These are phyloP conservation scores for Thinocorus orbignyianus DNA, from an alignment of 2,113 vertebrate genomes.

Conservation along the genomic window DNA sequence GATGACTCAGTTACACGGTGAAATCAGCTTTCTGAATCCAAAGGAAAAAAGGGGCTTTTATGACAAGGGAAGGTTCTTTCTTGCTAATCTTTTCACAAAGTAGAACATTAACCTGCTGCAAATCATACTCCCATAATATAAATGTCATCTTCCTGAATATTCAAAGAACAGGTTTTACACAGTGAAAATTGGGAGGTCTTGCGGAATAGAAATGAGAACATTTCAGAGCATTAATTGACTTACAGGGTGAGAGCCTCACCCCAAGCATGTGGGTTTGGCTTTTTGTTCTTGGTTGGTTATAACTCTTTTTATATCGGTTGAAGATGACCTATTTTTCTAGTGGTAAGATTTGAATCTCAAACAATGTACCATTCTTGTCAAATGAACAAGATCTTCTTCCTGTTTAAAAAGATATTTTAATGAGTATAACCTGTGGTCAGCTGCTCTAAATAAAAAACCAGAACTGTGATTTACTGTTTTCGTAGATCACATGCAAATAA, in stretches of 20 bases:
- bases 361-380: neutral
- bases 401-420: neutral
- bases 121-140: neutral
- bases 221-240: slow-evolving; percentile 19
- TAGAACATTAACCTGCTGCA: neutral
- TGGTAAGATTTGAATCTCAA: neutral
- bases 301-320: neutral
- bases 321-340: slow-evolving; percentile 36
- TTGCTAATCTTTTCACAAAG: slow-evolving; percentile 21
- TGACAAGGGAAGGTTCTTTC: slow-evolving; percentile 1
- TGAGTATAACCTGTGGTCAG: neutral
- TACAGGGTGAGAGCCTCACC: neutral
- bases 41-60: neutral
- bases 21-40: slow-evolving; percentile 13
- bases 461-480: neutral
- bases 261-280: neutral
- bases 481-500: neutral
- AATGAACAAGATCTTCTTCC: neutral
- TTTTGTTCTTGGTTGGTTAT: slow-evolving; percentile 11
- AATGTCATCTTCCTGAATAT: slow-evolving; percentile 14
- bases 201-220: neutral
- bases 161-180: neutral
- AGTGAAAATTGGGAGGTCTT: neutral
- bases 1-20: slow-evolving; percentile 14
- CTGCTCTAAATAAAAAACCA: neutral